phyloP scores from a whole-genome alignment of 1,140 invertebrate genomes.

The Limonius californicus region DNA sequence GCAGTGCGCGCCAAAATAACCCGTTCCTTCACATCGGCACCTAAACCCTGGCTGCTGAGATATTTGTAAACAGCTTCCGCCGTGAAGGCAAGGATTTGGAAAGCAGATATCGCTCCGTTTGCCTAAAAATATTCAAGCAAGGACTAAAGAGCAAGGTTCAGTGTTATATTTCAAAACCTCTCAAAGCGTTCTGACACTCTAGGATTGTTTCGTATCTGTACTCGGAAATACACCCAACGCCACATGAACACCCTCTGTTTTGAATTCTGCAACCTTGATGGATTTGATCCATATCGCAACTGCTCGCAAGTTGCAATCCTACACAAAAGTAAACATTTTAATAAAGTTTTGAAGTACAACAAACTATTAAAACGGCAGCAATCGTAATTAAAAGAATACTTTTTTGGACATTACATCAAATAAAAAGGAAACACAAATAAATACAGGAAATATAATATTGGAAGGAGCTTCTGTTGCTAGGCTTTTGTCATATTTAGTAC shows the following conservation, averaged over 20 bases:
- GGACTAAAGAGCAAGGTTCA: not conserved
- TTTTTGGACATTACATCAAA: too few species aligned
- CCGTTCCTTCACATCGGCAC: conserved; percentile 70
- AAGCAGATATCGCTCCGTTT: conserved; percentile 58
- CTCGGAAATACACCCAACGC: conserved; percentile 53
- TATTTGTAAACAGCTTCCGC: conserved; percentile 66
- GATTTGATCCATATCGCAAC: conserved; percentile 47
- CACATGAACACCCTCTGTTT: conserved; percentile 50
- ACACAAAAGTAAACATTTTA: conserved; percentile 24
- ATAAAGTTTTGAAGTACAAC: too few species aligned
- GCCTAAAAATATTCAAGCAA: conserved; percentile 46
- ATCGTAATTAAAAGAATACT: too few species aligned
- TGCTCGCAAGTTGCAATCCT: conserved; percentile 36
- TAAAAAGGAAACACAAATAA: too few species aligned
- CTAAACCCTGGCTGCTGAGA: conserved; percentile 61
- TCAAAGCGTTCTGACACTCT: conserved; percentile 51
- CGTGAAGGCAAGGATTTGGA: conserved; percentile 58
- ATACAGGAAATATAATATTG: too few species aligned
- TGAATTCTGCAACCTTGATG: conserved; percentile 55
- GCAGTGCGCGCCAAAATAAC: conserved; percentile 65
- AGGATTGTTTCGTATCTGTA: conserved; percentile 50
- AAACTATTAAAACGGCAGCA: too few species aligned
- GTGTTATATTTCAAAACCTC: conserved; percentile 45
- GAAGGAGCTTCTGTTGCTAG: too few species aligned
- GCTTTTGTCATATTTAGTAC: too few species aligned